Conservation (phyloP, 1,140 invertebrate genomes). For the Drosophila pandora region DNA sequence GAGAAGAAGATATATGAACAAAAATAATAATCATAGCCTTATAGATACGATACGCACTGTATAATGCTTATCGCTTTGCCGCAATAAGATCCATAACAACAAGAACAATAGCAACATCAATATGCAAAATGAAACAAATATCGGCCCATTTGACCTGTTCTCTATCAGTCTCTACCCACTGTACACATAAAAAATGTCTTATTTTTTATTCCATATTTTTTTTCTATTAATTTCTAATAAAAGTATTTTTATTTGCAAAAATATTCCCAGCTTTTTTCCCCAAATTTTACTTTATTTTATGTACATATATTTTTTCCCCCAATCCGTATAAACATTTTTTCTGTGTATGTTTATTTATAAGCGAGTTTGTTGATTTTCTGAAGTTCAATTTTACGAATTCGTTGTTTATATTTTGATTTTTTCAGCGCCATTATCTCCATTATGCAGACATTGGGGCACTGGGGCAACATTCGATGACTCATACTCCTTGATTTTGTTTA, state of each 20-base stretch:
- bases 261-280: neutral
- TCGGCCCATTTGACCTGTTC: constrained; percentile 24
- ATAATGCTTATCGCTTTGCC: constrained; percentile 56
- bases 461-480: constrained; percentile 22
- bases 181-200: neutral
- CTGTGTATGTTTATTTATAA: constrained; percentile 24
- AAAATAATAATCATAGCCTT: neutral
- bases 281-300: neutral
- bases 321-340: neutral
- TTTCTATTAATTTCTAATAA: neutral
- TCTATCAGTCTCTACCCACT: constrained; percentile 18
- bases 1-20: neutral
- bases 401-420: constrained; percentile 65
- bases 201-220: neutral
- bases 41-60: neutral
- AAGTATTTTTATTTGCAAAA: neutral
- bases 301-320: neutral
- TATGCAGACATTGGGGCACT: constrained; percentile 36
- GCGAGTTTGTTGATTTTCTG: constrained; percentile 23
- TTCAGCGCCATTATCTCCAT: constrained; percentile 6
- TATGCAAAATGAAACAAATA: constrained; percentile 62
- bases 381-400: constrained; percentile 49
- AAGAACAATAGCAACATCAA: constrained; percentile 25
- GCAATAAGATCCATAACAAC: constrained; percentile 6
- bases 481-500: neutral